Percentiles rank a stretch among this genome's conserved stretches.
Conservation (phyloP, 2,797 vertebrate genomes). For the Simalia tracyae region DNA sequence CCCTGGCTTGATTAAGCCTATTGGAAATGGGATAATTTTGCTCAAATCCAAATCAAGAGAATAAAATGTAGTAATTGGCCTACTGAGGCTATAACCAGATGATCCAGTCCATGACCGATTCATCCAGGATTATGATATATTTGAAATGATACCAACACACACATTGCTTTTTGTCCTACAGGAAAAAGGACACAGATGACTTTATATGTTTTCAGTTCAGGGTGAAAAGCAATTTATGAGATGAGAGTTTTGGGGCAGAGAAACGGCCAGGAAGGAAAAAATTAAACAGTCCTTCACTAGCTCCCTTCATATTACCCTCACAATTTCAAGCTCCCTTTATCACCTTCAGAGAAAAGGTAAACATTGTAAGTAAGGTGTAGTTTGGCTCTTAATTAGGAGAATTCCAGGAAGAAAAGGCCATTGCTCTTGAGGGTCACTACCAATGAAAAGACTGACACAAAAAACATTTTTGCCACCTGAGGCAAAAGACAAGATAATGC, state of each 20-base stretch:
- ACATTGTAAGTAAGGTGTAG: background rate
- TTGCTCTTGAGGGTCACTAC: background rate
- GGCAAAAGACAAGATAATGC: background rate
- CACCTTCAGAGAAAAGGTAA: background rate
- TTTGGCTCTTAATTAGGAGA: background rate
- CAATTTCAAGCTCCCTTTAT: background rate
- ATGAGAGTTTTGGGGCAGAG: background rate
- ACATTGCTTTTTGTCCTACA: background rate
- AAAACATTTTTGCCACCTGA: background rate
- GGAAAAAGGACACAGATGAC: background rate
- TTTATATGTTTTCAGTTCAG: background rate
- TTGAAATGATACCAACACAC: background rate
- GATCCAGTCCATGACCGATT: background rate
- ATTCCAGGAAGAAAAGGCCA: background rate
- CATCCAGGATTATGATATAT: background rate
- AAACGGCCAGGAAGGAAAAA: background rate
- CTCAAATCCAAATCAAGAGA: background rate
- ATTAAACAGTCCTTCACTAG: background rate
- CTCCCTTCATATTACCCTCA: background rate
- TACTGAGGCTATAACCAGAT: background rate
- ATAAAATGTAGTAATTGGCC: background rate
- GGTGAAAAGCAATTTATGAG: background rate
- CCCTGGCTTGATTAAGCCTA: background rate
- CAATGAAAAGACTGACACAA: background rate
- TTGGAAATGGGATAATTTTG: background rate